phyloP scores from a whole-genome alignment of 2,888 invertebrate species.

The Plemyria rubiginata region DNA sequence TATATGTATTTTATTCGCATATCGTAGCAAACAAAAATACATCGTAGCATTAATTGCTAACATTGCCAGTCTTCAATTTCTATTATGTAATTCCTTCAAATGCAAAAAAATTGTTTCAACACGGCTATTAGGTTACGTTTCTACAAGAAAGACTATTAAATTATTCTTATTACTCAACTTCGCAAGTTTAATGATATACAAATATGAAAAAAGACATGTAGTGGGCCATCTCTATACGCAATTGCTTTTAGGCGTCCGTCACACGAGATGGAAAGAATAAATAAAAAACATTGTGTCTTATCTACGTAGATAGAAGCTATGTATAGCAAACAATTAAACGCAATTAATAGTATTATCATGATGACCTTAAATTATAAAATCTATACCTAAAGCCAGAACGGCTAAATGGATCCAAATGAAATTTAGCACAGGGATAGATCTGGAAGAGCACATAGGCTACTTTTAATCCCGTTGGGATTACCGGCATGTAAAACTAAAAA shows the following conservation, averaged over 20 bases:
- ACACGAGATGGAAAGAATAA: conserved; percentile 6
- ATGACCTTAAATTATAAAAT: too few relatives aligned
- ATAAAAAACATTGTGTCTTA: background rate
- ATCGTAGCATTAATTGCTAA: conserved; percentile 9
- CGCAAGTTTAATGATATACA: conserved; percentile 23
- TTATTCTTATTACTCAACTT: conserved; percentile 34
- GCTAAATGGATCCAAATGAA: too few relatives aligned
- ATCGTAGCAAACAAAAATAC: background rate
- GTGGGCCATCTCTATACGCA: conserved; percentile 27
- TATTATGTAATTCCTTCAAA: conserved; percentile 26
- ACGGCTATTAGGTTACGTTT: conserved; percentile 26
- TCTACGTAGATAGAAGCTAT: too few relatives aligned
- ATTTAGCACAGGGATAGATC: too few relatives aligned
- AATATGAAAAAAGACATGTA: conserved; percentile 32
- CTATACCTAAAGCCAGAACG: too few relatives aligned
- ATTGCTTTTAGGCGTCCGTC: conserved; percentile 13
- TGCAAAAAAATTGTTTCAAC: conserved; percentile 22
- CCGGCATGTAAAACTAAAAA: too few relatives aligned
- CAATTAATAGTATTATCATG: too few relatives aligned
- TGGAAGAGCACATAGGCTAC: too few relatives aligned
- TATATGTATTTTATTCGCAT: too few relatives aligned
- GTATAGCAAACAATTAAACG: too few relatives aligned
- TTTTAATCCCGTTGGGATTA: too few relatives aligned
- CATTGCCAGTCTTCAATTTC: conserved; percentile 25
- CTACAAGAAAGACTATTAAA: conserved; percentile 21